phyloP scores from a whole-genome alignment of 2,113 vertebrate genomes.

The Sylvietta virens region DNA sequence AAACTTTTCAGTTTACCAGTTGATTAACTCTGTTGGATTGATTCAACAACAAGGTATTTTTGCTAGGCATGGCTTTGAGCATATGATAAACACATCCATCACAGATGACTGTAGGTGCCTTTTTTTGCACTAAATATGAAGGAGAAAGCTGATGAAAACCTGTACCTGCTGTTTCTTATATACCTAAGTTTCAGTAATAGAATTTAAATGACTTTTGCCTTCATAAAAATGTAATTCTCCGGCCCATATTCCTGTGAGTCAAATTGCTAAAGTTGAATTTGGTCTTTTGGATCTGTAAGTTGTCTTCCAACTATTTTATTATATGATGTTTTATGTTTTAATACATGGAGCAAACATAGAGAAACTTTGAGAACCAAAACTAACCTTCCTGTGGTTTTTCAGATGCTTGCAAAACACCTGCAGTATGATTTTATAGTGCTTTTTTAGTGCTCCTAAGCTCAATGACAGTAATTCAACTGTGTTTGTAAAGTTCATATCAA shows the following conservation, averaged over 20 bases:
- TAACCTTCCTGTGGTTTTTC: conserved; percentile 26
- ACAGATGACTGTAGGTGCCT: not conserved
- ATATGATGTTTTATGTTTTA: not conserved
- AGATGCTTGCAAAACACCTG: not conserved
- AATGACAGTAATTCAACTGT: not conserved
- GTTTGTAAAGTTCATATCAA: not conserved
- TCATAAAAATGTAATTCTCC: not conserved
- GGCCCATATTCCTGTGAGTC: not conserved
- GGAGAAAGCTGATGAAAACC: not conserved
- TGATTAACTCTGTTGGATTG: not conserved
- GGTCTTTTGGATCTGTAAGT: not conserved
- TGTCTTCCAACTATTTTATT: not conserved
- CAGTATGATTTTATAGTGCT: not conserved
- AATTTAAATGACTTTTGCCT: not conserved
- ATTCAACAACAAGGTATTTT: not conserved
- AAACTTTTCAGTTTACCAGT: conserved; percentile 58
- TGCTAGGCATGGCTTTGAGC: not conserved
- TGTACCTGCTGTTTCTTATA: not conserved
- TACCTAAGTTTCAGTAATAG: not conserved
- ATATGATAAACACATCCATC: not conserved
- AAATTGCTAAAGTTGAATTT: not conserved
- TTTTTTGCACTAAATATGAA: not conserved
- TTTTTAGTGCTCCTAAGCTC: not conserved
- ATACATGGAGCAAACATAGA: not conserved
- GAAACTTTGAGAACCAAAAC: not conserved